phyloP scores from a whole-genome alignment of 92 coral and sea anemone genomes.

The Pocillopora meandrina region DNA sequence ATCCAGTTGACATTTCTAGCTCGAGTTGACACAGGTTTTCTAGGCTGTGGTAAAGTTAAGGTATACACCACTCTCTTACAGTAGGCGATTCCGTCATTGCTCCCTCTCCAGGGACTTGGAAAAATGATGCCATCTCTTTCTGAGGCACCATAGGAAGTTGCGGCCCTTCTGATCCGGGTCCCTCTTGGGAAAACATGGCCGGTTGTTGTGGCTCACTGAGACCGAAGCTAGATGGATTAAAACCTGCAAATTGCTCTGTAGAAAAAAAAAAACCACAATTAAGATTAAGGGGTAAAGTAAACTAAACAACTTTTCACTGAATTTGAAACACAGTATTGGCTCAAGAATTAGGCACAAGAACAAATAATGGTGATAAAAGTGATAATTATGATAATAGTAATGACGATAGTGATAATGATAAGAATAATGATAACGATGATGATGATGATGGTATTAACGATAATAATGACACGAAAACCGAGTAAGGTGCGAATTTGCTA shows the following conservation, averaged over 20 bases:
- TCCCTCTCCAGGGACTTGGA: conserved; percentile 10
- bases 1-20: neutral
- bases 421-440: too few species aligned
- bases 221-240: conserved; percentile 14
- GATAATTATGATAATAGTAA: too few species aligned
- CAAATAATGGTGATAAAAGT: too few species aligned
- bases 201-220: conserved; percentile 12
- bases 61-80: neutral
- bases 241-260: conserved; percentile 31
- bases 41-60: neutral
- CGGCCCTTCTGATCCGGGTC: neutral
- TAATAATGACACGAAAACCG: too few species aligned
- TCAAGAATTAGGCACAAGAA: too few species aligned
- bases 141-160: conserved; percentile 12
- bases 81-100: conserved; percentile 31
- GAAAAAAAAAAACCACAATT: neutral
- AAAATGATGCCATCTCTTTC: conserved; percentile 38
- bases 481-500: too few species aligned
- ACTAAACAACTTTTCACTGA: too few species aligned
- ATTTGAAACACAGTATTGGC: too few species aligned
- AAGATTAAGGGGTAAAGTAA: neutral
- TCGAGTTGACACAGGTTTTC: neutral
- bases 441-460: too few species aligned
- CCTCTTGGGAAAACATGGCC: conserved; percentile 37
- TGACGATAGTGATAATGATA: too few species aligned